Evolutionary conservation across 64 coral and sea anemone genomes (phyloP).

Genomic region (Platygyra sinensis): DNA sequence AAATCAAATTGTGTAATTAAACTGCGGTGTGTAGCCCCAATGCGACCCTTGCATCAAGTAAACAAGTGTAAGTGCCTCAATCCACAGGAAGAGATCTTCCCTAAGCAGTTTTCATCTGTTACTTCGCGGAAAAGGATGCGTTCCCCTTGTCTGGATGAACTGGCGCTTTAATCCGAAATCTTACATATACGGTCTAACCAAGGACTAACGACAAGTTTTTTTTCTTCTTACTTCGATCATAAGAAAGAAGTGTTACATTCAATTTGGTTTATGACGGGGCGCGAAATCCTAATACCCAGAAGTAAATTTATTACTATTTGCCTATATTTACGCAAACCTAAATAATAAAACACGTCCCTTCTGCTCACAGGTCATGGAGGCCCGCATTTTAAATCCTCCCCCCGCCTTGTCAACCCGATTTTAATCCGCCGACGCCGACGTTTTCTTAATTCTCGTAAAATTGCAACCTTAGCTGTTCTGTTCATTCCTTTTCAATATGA

Average conservation of each 20-base stretch:
- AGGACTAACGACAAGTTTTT: no score
- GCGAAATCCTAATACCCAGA: no score
- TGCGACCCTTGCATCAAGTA: not conserved
- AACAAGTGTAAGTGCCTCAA: not conserved
- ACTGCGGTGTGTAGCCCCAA: not conserved
- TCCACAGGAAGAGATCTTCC: constrained; percentile 15
- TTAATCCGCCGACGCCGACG: no score
- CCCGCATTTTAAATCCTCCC: no score
- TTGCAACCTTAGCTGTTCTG: not conserved
- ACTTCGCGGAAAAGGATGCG: not conserved
- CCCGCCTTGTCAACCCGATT: no score
- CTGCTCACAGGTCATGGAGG: no score
- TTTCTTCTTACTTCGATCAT: no score
- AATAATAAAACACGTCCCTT: not conserved
- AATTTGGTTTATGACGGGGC: no score
- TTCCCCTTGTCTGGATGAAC: no score
- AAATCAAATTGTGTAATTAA: constrained; percentile 15
- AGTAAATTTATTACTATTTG: not conserved
- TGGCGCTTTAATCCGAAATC: no score
- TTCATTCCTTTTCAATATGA: not conserved
- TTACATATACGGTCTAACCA: no score
- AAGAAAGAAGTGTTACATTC: no score
- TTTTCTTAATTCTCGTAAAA: not conserved
- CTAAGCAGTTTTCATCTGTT: not conserved
- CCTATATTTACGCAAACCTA: not conserved